Percentiles rank a stretch among this genome's conserved stretches.
Conservation (phyloP, 1,140 invertebrate genomes). For the Cherax quadricarinatus region DNA sequence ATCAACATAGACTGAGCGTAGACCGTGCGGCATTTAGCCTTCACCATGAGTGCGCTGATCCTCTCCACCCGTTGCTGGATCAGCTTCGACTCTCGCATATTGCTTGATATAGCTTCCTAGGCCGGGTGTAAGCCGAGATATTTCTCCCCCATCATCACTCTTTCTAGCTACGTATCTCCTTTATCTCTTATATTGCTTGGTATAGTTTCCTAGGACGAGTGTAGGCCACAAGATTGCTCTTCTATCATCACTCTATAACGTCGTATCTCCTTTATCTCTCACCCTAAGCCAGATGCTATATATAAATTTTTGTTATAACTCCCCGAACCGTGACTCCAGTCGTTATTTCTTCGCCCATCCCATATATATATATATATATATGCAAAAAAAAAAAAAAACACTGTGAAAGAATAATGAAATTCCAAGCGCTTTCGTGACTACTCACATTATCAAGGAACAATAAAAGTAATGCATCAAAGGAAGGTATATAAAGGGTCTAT, state of each 20-base stretch:
- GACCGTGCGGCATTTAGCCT: too few relatives aligned
- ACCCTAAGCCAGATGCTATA: constrained; percentile 27
- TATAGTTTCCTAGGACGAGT: constrained; percentile 12
- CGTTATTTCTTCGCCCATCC: background rate
- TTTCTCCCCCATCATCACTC: constrained; percentile 45
- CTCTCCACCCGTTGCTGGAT: background rate
- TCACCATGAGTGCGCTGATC: background rate
- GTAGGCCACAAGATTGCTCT: constrained; percentile 33
- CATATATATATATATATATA: background rate
- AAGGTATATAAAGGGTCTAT: too few relatives aligned
- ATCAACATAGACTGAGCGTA: too few relatives aligned
- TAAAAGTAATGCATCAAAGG: too few relatives aligned
- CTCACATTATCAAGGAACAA: too few relatives aligned
- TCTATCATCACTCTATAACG: constrained; percentile 35
- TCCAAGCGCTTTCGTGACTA: too few relatives aligned
- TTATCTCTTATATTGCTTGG: constrained; percentile 9
- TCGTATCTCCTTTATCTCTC: constrained; percentile 43
- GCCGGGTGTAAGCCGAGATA: background rate
- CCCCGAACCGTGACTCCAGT: background rate
- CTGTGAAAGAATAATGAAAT: too few relatives aligned
- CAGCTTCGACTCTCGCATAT: background rate
- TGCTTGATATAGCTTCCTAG: constrained; percentile 9
- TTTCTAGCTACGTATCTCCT: constrained; percentile 21
- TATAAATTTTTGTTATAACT: constrained; percentile 39
- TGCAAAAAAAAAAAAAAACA: too few relatives aligned